phyloP scores from a whole-genome alignment of 2,888 invertebrate genomes.

The Nymphalis polychloros region DNA sequence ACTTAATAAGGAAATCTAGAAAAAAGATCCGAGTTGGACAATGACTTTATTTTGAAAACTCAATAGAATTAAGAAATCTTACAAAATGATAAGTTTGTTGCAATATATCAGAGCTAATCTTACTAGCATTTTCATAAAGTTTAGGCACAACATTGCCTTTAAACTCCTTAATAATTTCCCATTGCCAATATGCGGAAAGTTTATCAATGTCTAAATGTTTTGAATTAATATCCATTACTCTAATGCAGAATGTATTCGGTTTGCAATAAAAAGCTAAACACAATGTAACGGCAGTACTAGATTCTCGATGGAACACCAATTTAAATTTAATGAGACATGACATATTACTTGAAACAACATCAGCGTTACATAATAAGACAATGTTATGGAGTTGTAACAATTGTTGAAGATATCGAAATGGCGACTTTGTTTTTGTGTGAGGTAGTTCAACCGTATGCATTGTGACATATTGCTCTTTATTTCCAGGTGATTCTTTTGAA shows the following conservation, averaged over 20 bases:
- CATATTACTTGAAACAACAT: conserved; percentile 44
- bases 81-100: conserved; percentile 54
- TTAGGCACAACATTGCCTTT: conserved; percentile 54
- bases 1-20: too few relatives aligned
- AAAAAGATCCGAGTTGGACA: too few relatives aligned
- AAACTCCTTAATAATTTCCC: conserved; percentile 68
- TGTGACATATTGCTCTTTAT: conserved; percentile 45
- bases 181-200: conserved; percentile 69
- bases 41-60: conserved; percentile 11
- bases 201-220: conserved; percentile 52
- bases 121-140: conserved; percentile 54
- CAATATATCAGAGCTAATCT: conserved; percentile 46
- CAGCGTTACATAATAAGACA: conserved; percentile 48
- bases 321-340: conserved; percentile 62
- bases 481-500: not conserved
- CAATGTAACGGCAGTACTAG: conserved; percentile 51
- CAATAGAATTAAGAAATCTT: conserved; percentile 54
- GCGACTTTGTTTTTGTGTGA: conserved; percentile 60
- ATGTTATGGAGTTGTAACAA: conserved; percentile 59
- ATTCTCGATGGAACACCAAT: conserved; percentile 59
- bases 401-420: conserved; percentile 60
- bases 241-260: conserved; percentile 56
- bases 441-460: conserved; percentile 65
- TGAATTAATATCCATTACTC: conserved; percentile 53
- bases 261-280: conserved; percentile 54